Percentiles rank a stretch among this genome's conserved stretches.
These are phyloP conservation scores for Cygnus atratus DNA, from an alignment of 2,113 vertebrate genomes.

Conservation along the genomic window DNA sequence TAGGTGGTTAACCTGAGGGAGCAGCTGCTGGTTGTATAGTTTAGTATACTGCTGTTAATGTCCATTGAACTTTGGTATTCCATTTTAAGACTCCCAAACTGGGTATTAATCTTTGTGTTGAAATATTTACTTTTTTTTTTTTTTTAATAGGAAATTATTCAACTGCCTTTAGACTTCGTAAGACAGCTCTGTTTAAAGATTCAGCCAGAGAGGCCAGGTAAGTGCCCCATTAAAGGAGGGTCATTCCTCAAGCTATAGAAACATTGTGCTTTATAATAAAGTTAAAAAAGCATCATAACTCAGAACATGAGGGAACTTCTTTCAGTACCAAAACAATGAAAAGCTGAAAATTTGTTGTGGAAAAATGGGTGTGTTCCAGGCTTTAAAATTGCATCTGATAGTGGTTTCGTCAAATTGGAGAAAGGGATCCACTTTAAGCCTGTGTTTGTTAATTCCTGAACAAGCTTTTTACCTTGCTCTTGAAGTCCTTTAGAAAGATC, in stretches of 20 bases:
- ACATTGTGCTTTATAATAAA: neutral
- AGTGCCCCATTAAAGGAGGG: neutral
- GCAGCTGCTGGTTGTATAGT: neutral
- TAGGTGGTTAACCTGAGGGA: neutral
- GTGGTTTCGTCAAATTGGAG: neutral
- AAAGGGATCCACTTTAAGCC: neutral
- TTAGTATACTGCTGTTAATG: neutral
- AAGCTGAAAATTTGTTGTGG: neutral
- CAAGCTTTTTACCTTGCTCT: neutral
- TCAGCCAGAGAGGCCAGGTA: constrained; percentile 94
- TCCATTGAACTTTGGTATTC: neutral
- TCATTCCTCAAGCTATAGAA: neutral
- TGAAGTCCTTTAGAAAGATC: neutral
- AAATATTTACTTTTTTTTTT: neutral
- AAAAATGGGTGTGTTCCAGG: neutral
- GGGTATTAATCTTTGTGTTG: neutral
- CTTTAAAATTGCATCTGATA: neutral
- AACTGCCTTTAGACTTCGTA: constrained; percentile 93
- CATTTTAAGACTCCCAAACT: neutral
- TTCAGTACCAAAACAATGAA: neutral
- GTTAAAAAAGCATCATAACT: neutral
- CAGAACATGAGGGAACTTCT: neutral
- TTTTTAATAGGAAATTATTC: constrained; percentile 89
- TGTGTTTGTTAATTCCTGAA: neutral
- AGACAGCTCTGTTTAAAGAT: constrained; percentile 93